These are phyloP conservation scores for Lucinisca nassula DNA, from an alignment of 2,888 invertebrate species.

Conservation along the genomic window DNA sequence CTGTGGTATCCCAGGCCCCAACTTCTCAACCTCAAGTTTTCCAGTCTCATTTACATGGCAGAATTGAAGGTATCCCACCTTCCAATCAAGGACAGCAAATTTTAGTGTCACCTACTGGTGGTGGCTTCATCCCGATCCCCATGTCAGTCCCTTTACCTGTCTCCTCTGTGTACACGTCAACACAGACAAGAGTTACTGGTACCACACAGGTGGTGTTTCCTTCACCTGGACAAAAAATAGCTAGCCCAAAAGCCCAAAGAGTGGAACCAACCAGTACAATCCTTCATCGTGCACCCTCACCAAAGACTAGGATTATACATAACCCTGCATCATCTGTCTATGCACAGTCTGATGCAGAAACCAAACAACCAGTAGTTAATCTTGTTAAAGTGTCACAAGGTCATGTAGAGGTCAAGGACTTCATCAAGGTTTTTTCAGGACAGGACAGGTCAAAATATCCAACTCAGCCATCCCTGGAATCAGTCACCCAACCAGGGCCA, in stretches of 20 bases:
- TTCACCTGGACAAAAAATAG: constrained; percentile 27
- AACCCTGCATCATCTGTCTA: neutral
- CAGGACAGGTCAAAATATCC: constrained; percentile 14
- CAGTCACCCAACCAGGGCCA: constrained; percentile 60
- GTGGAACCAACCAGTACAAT: neutral
- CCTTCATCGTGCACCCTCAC: neutral
- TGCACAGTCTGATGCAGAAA: neutral
- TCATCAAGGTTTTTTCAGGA: constrained; percentile 26
- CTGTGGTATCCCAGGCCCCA: neutral
- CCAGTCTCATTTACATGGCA: neutral
- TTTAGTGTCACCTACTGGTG: constrained; percentile 8
- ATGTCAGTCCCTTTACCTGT: neutral
- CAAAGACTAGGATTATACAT: neutral
- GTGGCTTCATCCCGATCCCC: constrained; percentile 35
- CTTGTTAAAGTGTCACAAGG: neutral
- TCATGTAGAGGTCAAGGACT: neutral
- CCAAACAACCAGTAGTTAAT: constrained; percentile 19
- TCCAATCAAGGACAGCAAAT: neutral
- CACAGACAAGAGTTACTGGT: neutral
- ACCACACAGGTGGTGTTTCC: constrained; percentile 56
- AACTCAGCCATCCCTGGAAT: constrained; percentile 11
- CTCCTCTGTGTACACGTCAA: neutral
- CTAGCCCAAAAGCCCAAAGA: constrained; percentile 22
- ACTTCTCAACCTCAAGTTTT: neutral
- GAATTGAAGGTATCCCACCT: neutral